Evolutionary conservation across 2,797 vertebrate species (phyloP).

Genomic region (Sebastes nivosus): DNA sequence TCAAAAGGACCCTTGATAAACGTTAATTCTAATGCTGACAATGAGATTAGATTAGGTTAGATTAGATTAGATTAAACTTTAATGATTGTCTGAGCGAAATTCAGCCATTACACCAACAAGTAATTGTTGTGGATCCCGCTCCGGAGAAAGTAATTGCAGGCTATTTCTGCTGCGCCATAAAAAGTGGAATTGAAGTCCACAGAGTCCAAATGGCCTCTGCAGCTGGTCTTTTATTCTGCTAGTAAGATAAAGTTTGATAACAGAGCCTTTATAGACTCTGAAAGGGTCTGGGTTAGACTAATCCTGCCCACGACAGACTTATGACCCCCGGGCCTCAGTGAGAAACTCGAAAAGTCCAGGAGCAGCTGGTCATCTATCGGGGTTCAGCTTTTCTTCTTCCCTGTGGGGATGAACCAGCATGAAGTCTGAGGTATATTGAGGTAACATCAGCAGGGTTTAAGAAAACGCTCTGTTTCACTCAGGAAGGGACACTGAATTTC

Average conservation of each 20-base stretch:
- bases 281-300: conserved; percentile 58
- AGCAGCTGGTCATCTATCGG: conserved; percentile 58
- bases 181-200: conserved; percentile 53
- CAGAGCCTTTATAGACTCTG: conserved; percentile 54
- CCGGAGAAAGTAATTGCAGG: conserved; percentile 31
- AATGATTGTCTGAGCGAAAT: conserved; percentile 9
- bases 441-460: conserved; percentile 52
- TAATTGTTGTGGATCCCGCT: conserved; percentile 17
- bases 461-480: conserved; percentile 43
- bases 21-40: not conserved
- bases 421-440: conserved; percentile 42
- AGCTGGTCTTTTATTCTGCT: conserved; percentile 47
- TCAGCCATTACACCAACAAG: conserved; percentile 12
- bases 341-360: conserved; percentile 44
- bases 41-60: not conserved
- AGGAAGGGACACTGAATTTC: conserved; percentile 31
- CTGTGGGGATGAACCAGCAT: conserved; percentile 35
- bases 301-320: conserved; percentile 57
- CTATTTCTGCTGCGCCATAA: conserved; percentile 46
- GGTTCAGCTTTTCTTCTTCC: conserved; percentile 28
- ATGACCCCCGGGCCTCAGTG: conserved; percentile 48
- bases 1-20: not conserved
- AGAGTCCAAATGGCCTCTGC: conserved; percentile 51
- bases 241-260: conserved; percentile 65
- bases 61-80: conserved; percentile 5